A percentile compares a stretch with the other conserved stretches of the same genome.
Evolutionary conservation across 2,888 invertebrate genomes (phyloP).

Genomic region (Agonopterix arenella): DNA sequence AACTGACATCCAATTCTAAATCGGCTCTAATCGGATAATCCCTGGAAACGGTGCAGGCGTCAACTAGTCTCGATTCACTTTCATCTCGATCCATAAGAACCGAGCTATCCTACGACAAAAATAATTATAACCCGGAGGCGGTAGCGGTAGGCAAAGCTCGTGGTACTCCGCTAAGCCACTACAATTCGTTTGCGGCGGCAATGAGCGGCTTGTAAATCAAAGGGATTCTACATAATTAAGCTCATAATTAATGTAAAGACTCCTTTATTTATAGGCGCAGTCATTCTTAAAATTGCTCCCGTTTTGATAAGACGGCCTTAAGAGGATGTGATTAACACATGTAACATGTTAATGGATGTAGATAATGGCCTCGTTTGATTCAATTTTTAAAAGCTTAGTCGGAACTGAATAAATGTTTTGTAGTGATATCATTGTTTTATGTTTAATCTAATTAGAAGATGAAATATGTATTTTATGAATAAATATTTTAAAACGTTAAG

Average conservation of each 20-base stretch:
- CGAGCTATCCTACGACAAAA: slow-evolving; percentile 58
- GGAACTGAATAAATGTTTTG: slow-evolving; percentile 9
- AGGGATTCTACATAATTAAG: slow-evolving; percentile 75
- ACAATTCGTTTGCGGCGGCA: slow-evolving; percentile 73
- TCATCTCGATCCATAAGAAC: slow-evolving; percentile 52
- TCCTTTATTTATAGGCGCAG: slow-evolving; percentile 69
- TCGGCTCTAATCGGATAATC: slow-evolving; percentile 49
- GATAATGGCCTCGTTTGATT: slow-evolving; percentile 42
- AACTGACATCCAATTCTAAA: slow-evolving; percentile 11
- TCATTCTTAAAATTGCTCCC: slow-evolving; percentile 71
- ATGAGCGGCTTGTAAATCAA: slow-evolving; percentile 74
- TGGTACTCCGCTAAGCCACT: slow-evolving; percentile 68
- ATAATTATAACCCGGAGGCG: slow-evolving; percentile 63
- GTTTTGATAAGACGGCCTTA: slow-evolving; percentile 58
- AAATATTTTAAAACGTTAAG: neutral
- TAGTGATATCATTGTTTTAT: slow-evolving; percentile 14
- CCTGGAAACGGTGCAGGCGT: slow-evolving; percentile 54
- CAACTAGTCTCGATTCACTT: slow-evolving; percentile 64
- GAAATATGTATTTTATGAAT: slow-evolving; percentile 12
- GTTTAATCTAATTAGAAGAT: slow-evolving; percentile 29
- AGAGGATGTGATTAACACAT: slow-evolving; percentile 65
- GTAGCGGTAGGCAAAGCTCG: slow-evolving; percentile 40
- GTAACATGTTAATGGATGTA: slow-evolving; percentile 54
- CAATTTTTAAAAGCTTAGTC: slow-evolving; percentile 22
- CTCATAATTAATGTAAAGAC: slow-evolving; percentile 75